These are phyloP conservation scores for Chrysogorgia sp. DNA, from an alignment of 92 coral and sea anemone species.

Conservation along the genomic window DNA sequence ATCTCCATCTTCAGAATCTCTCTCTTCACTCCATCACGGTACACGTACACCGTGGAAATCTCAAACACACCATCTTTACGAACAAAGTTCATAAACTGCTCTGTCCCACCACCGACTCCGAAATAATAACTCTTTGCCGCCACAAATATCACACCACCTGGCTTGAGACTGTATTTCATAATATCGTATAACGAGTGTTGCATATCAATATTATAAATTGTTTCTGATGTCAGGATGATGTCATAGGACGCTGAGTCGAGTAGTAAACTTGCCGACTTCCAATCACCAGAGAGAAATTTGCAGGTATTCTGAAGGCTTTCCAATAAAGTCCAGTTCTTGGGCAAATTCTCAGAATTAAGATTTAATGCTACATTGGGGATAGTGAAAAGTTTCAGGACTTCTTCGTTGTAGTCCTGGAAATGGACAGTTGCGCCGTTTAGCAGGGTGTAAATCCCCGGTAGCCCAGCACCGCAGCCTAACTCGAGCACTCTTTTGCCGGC, in stretches of 20 bases:
- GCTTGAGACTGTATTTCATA: constrained; percentile 68
- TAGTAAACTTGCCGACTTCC: constrained; percentile 64
- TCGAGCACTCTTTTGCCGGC: constrained; percentile 76
- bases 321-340: neutral
- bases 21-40: constrained; percentile 68
- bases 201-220: constrained; percentile 75
- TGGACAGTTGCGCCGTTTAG: constrained; percentile 78
- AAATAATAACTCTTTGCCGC: constrained; percentile 94
- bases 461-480: constrained; percentile 91
- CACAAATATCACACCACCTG: constrained; percentile 71
- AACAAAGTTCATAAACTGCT: constrained; percentile 75
- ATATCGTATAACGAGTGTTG: constrained; percentile 68
- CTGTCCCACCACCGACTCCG: constrained; percentile 99
- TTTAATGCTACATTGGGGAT: constrained; percentile 81
- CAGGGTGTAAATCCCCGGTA: constrained; percentile 84
- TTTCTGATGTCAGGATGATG: constrained; percentile 87
- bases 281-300: constrained; percentile 84
- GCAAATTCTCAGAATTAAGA: constrained; percentile 16
- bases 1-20: constrained; percentile 73
- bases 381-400: constrained; percentile 80
- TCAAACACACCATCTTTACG: constrained; percentile 61
- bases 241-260: constrained; percentile 77
- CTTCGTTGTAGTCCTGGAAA: constrained; percentile 92
- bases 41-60: constrained; percentile 58
- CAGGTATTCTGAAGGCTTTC: constrained; percentile 42